A percentile compares a stretch with the other conserved stretches of the same genome.
These are phyloP conservation scores for Amazona ochrocephala DNA, from an alignment of 2,797 vertebrate species.

Conservation along the genomic window DNA sequence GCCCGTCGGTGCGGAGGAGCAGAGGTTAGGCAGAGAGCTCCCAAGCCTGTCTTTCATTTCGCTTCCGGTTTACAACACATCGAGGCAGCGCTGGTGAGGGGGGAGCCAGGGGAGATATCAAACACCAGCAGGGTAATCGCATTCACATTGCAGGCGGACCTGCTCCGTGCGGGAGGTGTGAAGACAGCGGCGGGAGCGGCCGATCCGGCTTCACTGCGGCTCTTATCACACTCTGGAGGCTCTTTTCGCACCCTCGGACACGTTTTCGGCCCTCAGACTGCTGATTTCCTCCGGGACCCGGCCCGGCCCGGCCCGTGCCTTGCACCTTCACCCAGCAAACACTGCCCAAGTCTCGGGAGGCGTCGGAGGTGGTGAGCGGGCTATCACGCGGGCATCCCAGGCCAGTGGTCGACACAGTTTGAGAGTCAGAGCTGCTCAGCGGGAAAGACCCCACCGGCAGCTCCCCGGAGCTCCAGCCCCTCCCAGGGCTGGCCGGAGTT, in stretches of 20 bases:
- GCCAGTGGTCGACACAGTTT: rapidly evolving
- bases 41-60: conserved; percentile 21
- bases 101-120: background rate
- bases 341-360: background rate
- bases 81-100: background rate
- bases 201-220: background rate
- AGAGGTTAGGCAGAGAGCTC: background rate
- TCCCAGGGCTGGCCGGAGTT: background rate
- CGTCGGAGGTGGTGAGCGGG: rapidly evolving
- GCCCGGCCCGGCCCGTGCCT: no score
- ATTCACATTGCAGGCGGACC: background rate
- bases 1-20: background rate
- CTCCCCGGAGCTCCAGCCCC: no score
- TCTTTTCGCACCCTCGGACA: background rate
- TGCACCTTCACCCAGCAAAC: background rate
- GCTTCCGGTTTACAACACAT: background rate
- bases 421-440: background rate
- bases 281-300: background rate
- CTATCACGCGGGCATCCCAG: background rate
- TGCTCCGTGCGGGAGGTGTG: background rate
- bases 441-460: rapidly evolving
- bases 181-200: background rate
- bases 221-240: background rate
- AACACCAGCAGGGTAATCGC: background rate
- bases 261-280: rapidly evolving